Percentiles rank a stretch among this genome's conserved stretches.
Evolutionary conservation across 1,140 invertebrate species (phyloP).

Genomic region (Brachionus asplanchnoidis): DNA sequence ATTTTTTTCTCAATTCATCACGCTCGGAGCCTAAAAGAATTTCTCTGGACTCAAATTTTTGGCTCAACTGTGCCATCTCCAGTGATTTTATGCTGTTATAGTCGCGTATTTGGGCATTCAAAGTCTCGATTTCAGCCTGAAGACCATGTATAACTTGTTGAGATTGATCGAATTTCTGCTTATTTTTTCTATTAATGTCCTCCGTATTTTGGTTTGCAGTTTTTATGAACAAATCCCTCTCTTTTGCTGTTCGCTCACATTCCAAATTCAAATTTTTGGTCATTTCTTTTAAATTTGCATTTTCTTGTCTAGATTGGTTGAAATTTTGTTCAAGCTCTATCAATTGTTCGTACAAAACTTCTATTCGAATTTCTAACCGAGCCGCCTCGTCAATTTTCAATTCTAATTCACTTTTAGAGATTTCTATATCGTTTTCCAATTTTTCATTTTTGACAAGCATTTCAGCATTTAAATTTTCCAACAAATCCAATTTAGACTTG

Average conservation of each 20-base stretch:
- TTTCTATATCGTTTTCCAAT: not conserved
- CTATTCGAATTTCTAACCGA: not conserved
- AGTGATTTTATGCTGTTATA: not conserved
- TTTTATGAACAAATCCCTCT: conserved; percentile 5
- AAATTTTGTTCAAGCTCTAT: not conserved
- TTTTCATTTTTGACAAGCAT: not conserved
- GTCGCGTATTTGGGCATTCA: not conserved
- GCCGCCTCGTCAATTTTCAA: not conserved
- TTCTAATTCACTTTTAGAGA: not conserved
- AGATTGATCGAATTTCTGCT: not conserved
- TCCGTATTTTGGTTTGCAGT: not conserved
- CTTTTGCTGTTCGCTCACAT: not conserved
- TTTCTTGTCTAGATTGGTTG: not conserved
- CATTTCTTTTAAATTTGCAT: not conserved
- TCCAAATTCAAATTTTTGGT: not conserved
- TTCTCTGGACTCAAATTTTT: not conserved
- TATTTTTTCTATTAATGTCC: not conserved
- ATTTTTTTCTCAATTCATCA: not conserved
- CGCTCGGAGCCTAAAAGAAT: not conserved
- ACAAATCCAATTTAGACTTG: not conserved
- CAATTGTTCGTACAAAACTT: not conserved
- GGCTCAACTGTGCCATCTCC: not conserved
- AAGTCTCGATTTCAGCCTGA: not conserved
- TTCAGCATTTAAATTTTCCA: not conserved
- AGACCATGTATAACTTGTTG: not conserved